These are phyloP conservation scores for Eptesicus fuscus DNA, from an alignment of 2,113 vertebrate species.

Conservation along the genomic window DNA sequence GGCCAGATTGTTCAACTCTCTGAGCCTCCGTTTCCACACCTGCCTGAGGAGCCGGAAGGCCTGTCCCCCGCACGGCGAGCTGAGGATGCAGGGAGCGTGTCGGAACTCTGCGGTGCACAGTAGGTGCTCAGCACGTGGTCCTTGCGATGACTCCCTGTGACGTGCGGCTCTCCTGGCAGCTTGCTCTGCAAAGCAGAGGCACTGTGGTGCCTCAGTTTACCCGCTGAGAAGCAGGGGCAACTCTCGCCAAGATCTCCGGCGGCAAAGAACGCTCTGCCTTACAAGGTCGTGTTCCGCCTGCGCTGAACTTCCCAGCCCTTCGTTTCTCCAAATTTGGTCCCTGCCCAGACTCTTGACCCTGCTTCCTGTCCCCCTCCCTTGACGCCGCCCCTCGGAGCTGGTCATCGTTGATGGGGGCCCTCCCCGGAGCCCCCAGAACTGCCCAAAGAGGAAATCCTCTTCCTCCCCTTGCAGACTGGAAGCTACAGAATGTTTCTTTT, in stretches of 20 bases:
- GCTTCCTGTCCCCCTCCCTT: conserved; percentile 30
- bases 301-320: not conserved
- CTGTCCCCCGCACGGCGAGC: accelerated
- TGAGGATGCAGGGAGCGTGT: accelerated
- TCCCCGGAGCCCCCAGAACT: conserved; percentile 37
- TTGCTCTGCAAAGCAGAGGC: not conserved
- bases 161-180: not conserved
- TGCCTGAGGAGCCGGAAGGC: not conserved
- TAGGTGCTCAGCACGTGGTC: accelerated
- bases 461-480: conserved; percentile 33
- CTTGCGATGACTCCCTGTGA: accelerated
- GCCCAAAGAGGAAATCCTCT: conserved; percentile 58
- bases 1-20: not conserved
- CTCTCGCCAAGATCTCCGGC: accelerated
- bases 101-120: not conserved
- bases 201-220: conserved; percentile 22
- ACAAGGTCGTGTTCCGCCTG: not conserved
- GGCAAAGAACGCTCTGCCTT: accelerated
- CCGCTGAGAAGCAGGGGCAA: not conserved
- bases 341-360: not conserved
- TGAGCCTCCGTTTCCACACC: not conserved
- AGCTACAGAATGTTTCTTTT: conserved; percentile 33
- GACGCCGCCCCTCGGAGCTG: not conserved
- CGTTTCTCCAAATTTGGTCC: conserved; percentile 64
- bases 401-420: not conserved